Evolutionary conservation across 2,797 vertebrate genomes (phyloP).

Genomic region (Amphiprion clarkii): DNA sequence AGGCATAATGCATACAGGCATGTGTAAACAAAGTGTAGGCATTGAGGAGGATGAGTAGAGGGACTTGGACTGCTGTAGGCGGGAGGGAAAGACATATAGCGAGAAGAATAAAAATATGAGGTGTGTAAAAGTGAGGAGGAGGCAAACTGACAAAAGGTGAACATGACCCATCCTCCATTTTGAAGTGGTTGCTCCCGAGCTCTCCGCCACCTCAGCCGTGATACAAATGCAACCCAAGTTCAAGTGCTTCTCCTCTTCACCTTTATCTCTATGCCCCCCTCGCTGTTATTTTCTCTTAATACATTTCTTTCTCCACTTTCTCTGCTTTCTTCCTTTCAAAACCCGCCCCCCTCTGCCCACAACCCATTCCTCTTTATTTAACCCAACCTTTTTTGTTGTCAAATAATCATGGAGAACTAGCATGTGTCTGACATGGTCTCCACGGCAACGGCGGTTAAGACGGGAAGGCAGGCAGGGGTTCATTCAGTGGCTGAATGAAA

Average conservation of each 20-base stretch:
- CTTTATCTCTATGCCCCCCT: constrained; percentile 51
- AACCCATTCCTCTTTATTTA: constrained; percentile 78
- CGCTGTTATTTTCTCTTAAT: constrained; percentile 57
- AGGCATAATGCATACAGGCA: constrained; percentile 6
- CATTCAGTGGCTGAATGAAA: constrained; percentile 88
- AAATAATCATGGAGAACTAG: constrained; percentile 93
- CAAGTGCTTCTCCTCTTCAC: constrained; percentile 65
- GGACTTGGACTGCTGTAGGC: background rate
- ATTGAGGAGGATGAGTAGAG: constrained; percentile 28
- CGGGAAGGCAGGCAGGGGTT: constrained; percentile 86
- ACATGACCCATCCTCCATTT: constrained; percentile 70
- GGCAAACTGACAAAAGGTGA: constrained; percentile 27
- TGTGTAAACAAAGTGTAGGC: constrained; percentile 19
- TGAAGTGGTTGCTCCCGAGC: constrained; percentile 59
- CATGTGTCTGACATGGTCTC: constrained; percentile 96
- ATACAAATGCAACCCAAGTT: constrained; percentile 66
- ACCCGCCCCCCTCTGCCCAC: constrained; percentile 10
- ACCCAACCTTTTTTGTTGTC: constrained; percentile 86
- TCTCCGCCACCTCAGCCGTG: constrained; percentile 50
- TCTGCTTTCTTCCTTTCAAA: constrained; percentile 64
- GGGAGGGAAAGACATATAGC: constrained; percentile 1
- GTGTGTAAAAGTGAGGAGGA: constrained; percentile 25
- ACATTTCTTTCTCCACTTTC: constrained; percentile 56
- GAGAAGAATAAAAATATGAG: constrained; percentile 18
- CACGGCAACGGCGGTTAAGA: constrained; percentile 93